Evolutionary conservation across 2,113 vertebrate genomes (phyloP).

Genomic region (Ophiodon elongatus): DNA sequence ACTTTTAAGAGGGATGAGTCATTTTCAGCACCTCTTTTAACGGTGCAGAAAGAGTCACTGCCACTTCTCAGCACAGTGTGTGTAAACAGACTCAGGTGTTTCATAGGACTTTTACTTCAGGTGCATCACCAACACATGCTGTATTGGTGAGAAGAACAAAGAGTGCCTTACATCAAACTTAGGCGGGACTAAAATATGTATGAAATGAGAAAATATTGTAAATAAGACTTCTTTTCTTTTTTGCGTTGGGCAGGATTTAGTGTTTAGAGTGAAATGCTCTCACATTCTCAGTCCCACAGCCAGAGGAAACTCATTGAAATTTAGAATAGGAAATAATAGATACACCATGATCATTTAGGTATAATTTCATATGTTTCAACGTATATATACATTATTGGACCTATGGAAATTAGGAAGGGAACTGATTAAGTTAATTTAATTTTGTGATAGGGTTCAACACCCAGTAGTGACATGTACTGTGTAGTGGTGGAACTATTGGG

Average conservation of each 20-base stretch:
- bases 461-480: not conserved
- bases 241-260: not conserved
- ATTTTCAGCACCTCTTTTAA: slow-evolving; percentile 25
- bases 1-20: slow-evolving; percentile 52
- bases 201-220: slow-evolving; percentile 1
- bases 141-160: not conserved
- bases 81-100: slow-evolving; percentile 8
- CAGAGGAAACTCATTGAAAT: not conserved
- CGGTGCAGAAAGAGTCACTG: not conserved
- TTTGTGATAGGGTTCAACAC: not conserved
- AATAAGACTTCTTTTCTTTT: too few relatives aligned
- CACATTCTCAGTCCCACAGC: not conserved
- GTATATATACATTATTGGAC: not conserved
- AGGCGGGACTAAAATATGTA: not conserved
- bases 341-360: not conserved
- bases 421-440: not conserved
- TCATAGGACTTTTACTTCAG: slow-evolving; percentile 2
- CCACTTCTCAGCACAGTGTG: not conserved
- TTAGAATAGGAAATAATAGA: not conserved
- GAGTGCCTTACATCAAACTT: not conserved
- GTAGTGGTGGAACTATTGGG: not conserved
- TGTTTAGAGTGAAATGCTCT: not conserved
- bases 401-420: not conserved
- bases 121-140: slow-evolving; percentile 3
- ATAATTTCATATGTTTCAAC: not conserved